phyloP scores from a whole-genome alignment of 2,797 vertebrate genomes.

The Zalophus californianus region DNA sequence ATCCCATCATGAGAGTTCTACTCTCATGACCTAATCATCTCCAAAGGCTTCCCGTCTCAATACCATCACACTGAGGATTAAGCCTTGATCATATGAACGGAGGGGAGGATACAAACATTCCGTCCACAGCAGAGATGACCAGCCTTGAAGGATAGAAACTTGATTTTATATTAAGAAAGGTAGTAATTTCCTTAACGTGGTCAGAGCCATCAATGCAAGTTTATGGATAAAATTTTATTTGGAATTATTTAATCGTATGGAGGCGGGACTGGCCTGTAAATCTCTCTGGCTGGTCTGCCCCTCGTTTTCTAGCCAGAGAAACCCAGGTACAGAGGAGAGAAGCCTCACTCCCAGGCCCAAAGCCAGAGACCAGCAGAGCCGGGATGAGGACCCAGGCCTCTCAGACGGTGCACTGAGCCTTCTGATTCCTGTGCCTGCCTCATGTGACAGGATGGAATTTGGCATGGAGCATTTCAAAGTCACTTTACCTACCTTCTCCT shows the following conservation, averaged over 20 bases:
- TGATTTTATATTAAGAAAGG: background rate
- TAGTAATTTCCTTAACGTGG: constrained; percentile 14
- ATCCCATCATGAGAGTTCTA: background rate
- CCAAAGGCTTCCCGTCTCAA: background rate
- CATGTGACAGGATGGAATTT: background rate
- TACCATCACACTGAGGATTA: background rate
- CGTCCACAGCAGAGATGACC: background rate
- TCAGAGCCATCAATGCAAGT: background rate
- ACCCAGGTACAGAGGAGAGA: background rate
- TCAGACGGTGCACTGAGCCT: background rate
- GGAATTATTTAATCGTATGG: background rate
- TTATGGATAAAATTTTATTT: background rate
- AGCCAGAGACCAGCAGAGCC: background rate
- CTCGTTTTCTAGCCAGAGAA: background rate
- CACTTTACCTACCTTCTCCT: background rate
- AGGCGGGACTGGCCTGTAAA: background rate
- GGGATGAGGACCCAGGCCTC: background rate
- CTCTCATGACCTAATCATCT: background rate
- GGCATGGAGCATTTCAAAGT: background rate
- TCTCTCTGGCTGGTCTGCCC: background rate
- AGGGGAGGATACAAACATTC: background rate
- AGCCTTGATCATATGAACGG: background rate
- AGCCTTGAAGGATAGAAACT: background rate
- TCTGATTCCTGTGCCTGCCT: background rate
- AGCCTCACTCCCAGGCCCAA: background rate